Conservation (phyloP, 1,140 invertebrate species). For the Bombus ignitus region DNA sequence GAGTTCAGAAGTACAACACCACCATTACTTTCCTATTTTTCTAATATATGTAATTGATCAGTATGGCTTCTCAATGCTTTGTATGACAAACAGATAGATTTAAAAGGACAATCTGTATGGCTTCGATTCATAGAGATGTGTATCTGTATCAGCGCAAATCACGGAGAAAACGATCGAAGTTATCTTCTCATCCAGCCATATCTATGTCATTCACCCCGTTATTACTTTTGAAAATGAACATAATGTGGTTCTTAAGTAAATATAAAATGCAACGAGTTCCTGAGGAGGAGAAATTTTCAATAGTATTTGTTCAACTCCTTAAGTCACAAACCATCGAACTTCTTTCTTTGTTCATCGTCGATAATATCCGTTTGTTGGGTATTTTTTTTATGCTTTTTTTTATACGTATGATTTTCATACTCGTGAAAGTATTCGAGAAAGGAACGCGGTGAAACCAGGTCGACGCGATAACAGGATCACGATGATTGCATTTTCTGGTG, state of each 20-base stretch:
- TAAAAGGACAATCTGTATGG: too few relatives aligned
- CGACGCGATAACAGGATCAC: neutral
- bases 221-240: neutral
- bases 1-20: too few relatives aligned
- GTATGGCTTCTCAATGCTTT: too few relatives aligned
- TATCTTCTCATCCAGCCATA: too few relatives aligned
- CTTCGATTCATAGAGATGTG: too few relatives aligned
- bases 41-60: too few relatives aligned
- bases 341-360: neutral
- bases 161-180: too few relatives aligned
- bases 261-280: neutral
- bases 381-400: neutral
- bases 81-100: too few relatives aligned
- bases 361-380: neutral
- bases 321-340: neutral
- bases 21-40: too few relatives aligned
- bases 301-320: neutral
- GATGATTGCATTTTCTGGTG: neutral
- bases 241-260: neutral
- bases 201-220: neutral
- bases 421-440: conserved; percentile 16
- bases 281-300: neutral
- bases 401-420: neutral
- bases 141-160: too few relatives aligned
- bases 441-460: neutral